A percentile compares a stretch with the other conserved stretches of the same genome.
phyloP scores from a whole-genome alignment of 2,113 vertebrate species.

The Aspidoscelis tigris region DNA sequence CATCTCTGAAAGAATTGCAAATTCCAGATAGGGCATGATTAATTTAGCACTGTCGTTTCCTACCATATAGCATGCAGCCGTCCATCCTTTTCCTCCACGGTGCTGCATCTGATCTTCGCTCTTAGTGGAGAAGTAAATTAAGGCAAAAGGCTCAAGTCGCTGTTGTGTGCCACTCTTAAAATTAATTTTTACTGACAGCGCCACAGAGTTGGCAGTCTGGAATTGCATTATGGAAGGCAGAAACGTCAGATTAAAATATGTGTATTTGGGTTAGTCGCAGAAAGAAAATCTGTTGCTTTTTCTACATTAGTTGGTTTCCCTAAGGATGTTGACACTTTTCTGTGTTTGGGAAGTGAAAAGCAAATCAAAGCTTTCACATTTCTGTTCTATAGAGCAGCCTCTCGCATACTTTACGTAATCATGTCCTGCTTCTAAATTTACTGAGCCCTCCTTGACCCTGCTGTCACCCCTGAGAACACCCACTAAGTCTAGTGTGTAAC shows the following conservation, averaged over 20 bases:
- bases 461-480: not conserved
- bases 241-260: conserved; percentile 68
- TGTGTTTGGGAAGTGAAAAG: conserved; percentile 68
- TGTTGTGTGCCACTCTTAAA: conserved; percentile 71
- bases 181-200: conserved; percentile 78
- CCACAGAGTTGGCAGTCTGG: conserved; percentile 64
- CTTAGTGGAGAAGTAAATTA: conserved; percentile 76
- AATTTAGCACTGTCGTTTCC: conserved; percentile 86
- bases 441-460: not conserved
- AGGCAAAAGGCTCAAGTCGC: conserved; percentile 65
- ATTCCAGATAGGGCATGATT: conserved; percentile 95
- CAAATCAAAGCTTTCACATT: conserved; percentile 40
- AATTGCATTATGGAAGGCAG: conserved; percentile 67
- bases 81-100: conserved; percentile 70
- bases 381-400: conserved; percentile 54
- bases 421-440: not conserved
- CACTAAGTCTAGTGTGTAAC: too few species aligned
- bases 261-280: conserved; percentile 69
- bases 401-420: conserved; percentile 45
- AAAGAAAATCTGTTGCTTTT: conserved; percentile 64
- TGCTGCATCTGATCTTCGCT: conserved; percentile 61
- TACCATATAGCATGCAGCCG: conserved; percentile 65
- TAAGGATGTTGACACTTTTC: conserved; percentile 52
- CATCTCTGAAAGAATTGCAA: conserved; percentile 95
- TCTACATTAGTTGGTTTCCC: conserved; percentile 66